Evolutionary conservation across 1,140 invertebrate genomes (phyloP).

Genomic region (Sesamia nonagrioides): DNA sequence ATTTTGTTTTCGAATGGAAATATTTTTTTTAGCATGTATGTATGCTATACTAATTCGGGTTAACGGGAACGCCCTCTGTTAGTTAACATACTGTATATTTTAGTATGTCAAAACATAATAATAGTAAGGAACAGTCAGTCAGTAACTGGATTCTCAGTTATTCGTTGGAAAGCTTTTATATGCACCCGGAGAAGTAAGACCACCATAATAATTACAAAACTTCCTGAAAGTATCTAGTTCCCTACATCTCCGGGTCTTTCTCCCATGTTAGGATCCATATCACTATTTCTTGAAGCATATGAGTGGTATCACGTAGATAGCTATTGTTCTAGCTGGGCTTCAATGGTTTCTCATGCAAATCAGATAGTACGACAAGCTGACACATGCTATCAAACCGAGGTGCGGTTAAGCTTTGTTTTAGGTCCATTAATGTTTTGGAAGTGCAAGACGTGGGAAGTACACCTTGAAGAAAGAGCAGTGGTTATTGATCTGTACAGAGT

Average conservation of each 20-base stretch:
- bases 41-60: too few species aligned
- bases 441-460: neutral
- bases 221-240: neutral
- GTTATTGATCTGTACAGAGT: neutral
- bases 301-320: conserved; percentile 20
- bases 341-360: conserved; percentile 39
- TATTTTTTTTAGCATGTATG: too few species aligned
- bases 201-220: too few species aligned
- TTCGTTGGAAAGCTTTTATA: too few species aligned
- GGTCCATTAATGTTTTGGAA: neutral
- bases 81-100: too few species aligned
- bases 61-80: too few species aligned
- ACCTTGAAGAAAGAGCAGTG: neutral
- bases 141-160: too few species aligned
- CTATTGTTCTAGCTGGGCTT: neutral
- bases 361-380: conserved; percentile 13
- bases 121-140: too few species aligned
- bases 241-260: neutral
- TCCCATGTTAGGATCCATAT: neutral
- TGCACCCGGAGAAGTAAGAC: too few species aligned
- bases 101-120: too few species aligned
- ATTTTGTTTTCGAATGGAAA: too few species aligned
- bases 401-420: conserved; percentile 19
- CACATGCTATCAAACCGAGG: neutral
- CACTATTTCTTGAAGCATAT: neutral